A percentile compares a stretch with the other conserved stretches of the same genome.
These are phyloP conservation scores for Octopus sinensis DNA, from an alignment of 1,140 invertebrate genomes.

Conservation along the genomic window DNA sequence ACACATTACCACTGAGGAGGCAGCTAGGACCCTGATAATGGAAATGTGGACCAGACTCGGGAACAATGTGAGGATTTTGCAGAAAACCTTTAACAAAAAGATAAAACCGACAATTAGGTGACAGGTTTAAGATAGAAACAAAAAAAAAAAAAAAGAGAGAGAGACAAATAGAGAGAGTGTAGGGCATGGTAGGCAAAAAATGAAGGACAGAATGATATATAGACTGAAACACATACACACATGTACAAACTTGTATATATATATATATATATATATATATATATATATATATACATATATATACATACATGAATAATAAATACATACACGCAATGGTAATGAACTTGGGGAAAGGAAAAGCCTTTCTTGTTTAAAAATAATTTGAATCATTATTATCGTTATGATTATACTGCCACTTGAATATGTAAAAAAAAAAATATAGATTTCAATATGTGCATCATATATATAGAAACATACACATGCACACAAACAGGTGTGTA, in stretches of 20 bases:
- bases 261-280: neutral
- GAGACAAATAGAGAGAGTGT: neutral
- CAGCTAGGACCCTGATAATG: neutral
- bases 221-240: neutral
- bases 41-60: constrained; percentile 2
- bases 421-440: no score
- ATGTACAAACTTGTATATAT: neutral
- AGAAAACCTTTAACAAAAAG: constrained; percentile 6
- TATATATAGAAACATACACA: no score
- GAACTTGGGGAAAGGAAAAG: no score
- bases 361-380: no score
- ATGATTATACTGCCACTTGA: no score
- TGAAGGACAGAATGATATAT: neutral
- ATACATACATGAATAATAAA: neutral
- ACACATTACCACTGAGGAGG: constrained; percentile 1
- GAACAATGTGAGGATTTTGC: constrained; percentile 6
- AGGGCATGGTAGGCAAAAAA: neutral
- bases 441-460: no score
- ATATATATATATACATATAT: constrained; percentile 4
- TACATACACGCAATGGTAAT: no score
- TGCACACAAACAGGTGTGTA: no score
- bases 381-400: no score
- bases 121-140: neutral
- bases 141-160: neutral
- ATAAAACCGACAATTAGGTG: neutral